Conservation (phyloP, 2,888 invertebrate species). For the Alcis repandata region DNA sequence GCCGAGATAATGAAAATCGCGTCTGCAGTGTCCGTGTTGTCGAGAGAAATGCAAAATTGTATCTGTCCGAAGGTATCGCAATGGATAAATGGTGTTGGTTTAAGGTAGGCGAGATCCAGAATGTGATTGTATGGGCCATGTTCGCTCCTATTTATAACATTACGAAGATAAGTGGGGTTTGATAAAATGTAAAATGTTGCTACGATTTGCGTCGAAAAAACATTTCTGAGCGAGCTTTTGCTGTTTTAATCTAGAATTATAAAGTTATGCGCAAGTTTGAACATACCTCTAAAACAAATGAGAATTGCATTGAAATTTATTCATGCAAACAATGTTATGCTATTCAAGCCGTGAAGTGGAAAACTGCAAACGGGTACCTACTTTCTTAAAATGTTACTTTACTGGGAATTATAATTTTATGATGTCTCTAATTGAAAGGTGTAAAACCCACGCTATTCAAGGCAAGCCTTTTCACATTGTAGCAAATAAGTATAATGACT, state of each 20-base stretch:
- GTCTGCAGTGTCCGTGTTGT: constrained; percentile 52
- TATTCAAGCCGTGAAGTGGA: constrained; percentile 9
- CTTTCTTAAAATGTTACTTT: too few relatives aligned
- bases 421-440: neutral
- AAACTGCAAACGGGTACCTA: constrained; percentile 3
- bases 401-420: neutral
- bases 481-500: constrained; percentile 6
- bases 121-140: constrained; percentile 48
- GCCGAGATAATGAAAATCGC: constrained; percentile 62
- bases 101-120: constrained; percentile 51
- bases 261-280: constrained; percentile 25
- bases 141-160: constrained; percentile 47
- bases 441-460: neutral
- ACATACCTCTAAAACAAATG: constrained; percentile 28
- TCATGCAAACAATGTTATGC: constrained; percentile 11
- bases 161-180: constrained; percentile 44
- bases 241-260: constrained; percentile 34
- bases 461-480: neutral
- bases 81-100: constrained; percentile 51
- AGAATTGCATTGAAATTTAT: constrained; percentile 23
- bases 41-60: constrained; percentile 59
- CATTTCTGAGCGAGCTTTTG: constrained; percentile 36
- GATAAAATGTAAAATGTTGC: constrained; percentile 44
- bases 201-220: constrained; percentile 40
- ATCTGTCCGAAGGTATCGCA: constrained; percentile 52